Evolutionary conservation across 2,797 vertebrate species (phyloP).

Genomic region (Cirrhinus molitorella): DNA sequence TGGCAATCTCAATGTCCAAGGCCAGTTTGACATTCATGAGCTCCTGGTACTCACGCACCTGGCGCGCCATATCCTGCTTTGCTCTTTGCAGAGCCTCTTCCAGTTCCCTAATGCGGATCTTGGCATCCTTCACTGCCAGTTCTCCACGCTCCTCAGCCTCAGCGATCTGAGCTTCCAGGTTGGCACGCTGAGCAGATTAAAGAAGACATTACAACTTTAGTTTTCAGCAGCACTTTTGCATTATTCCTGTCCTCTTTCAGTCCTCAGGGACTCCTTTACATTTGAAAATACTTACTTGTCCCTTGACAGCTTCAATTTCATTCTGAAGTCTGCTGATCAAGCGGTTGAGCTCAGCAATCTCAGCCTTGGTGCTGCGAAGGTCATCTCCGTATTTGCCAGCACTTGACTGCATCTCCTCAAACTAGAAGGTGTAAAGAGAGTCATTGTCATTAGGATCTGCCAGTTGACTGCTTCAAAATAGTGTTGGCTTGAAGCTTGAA

Average conservation of each 20-base stretch:
- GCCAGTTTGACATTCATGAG: constrained; percentile 82
- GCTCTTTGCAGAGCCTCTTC: constrained; percentile 76
- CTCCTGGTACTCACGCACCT: constrained; percentile 86
- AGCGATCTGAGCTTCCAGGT: constrained; percentile 73
- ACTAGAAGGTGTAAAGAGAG: constrained; percentile 63
- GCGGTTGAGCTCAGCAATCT: constrained; percentile 87
- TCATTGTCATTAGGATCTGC: neutral
- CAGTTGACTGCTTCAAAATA: neutral
- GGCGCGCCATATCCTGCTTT: constrained; percentile 76
- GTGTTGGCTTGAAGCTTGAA: neutral
- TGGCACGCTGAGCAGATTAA: constrained; percentile 74
- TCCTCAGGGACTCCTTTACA: neutral
- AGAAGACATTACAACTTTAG: neutral
- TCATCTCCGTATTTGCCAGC: constrained; percentile 70
- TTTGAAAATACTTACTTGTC: constrained; percentile 78
- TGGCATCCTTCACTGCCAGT: constrained; percentile 76
- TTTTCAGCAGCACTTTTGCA: neutral
- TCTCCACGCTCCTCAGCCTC: constrained; percentile 77
- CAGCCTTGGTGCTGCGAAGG: constrained; percentile 81
- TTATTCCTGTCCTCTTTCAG: neutral
- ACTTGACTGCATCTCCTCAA: constrained; percentile 70
- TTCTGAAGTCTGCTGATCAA: constrained; percentile 88
- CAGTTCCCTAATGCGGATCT: constrained; percentile 75
- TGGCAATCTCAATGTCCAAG: constrained; percentile 81
- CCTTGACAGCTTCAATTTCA: constrained; percentile 88